Evolutionary conservation across 2,888 invertebrate species (phyloP).

Genomic region (Drosophila tripunctata): DNA sequence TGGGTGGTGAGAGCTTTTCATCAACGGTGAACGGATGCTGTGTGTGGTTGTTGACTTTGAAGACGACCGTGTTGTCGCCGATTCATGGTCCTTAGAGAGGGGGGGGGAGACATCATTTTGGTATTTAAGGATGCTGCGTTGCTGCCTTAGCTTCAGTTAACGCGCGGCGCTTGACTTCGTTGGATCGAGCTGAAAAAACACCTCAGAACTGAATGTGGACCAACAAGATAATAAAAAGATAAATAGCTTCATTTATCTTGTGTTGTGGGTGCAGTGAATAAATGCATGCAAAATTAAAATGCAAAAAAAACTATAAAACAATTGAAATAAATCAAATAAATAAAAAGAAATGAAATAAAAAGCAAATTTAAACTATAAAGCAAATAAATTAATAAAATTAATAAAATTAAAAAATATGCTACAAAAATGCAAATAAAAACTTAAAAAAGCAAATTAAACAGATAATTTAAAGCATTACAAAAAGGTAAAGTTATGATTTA

Average conservation of each 20-base stretch:
- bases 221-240: constrained; percentile 52
- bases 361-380: not conserved
- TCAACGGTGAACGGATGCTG: constrained; percentile 36
- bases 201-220: constrained; percentile 40
- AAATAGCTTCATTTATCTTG: constrained; percentile 4
- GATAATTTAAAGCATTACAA: not conserved
- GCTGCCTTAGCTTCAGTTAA: constrained; percentile 80
- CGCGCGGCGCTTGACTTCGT: constrained; percentile 81
- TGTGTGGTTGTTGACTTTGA: constrained; percentile 50
- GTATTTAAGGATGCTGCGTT: constrained; percentile 83
- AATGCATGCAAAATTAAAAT: not conserved
- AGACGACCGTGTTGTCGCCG: constrained; percentile 39
- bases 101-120: constrained; percentile 40
- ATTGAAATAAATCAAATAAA: not conserved
- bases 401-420: not conserved
- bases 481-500: no score
- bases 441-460: no score
- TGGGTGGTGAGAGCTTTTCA: constrained; percentile 49
- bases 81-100: constrained; percentile 18
- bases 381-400: not conserved
- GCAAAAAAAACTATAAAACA: not conserved
- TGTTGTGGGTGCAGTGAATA: constrained; percentile 28
- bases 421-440: not conserved
- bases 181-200: constrained; percentile 71
- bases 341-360: not conserved